Evolutionary conservation across 2,888 invertebrate species (phyloP).

Genomic region (Lymantria monacha): DNA sequence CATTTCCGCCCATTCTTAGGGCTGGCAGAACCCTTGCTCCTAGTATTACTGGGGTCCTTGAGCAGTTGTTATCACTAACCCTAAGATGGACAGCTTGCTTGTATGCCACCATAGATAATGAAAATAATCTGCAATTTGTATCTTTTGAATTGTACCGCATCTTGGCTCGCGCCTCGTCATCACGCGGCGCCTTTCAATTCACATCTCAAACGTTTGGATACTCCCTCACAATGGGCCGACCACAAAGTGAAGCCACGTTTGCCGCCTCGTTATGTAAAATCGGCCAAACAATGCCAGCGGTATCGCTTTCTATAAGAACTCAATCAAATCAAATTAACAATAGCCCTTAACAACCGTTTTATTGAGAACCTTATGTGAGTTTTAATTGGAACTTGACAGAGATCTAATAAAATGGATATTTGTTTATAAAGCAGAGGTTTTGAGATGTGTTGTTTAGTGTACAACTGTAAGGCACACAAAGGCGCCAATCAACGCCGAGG

Average conservation of each 20-base stretch:
- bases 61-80: too few species aligned
- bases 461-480: conserved; percentile 29
- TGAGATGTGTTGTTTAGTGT: conserved; percentile 17
- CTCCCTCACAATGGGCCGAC: conserved; percentile 67
- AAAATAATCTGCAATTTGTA: neutral
- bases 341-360: conserved; percentile 50
- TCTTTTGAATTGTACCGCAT: conserved; percentile 31
- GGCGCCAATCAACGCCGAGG: conserved; percentile 37
- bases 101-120: too few species aligned
- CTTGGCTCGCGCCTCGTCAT: conserved; percentile 70
- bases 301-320: conserved; percentile 77
- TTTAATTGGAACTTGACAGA: conserved; percentile 30
- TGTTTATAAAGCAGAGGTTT: conserved; percentile 10
- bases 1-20: too few species aligned
- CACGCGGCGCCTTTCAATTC: conserved; percentile 78
- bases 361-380: conserved; percentile 26
- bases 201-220: conserved; percentile 70
- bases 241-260: conserved; percentile 66
- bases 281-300: conserved; percentile 70
- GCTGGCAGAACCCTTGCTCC: too few species aligned
- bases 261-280: conserved; percentile 79
- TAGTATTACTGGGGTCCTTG: too few species aligned
- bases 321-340: conserved; percentile 77
- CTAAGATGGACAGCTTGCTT: too few species aligned
- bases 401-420: conserved; percentile 30